Percentiles rank a stretch among this genome's conserved stretches.
Conservation (phyloP, 2,888 invertebrate species). For the Rhorus exstirpatorius region DNA sequence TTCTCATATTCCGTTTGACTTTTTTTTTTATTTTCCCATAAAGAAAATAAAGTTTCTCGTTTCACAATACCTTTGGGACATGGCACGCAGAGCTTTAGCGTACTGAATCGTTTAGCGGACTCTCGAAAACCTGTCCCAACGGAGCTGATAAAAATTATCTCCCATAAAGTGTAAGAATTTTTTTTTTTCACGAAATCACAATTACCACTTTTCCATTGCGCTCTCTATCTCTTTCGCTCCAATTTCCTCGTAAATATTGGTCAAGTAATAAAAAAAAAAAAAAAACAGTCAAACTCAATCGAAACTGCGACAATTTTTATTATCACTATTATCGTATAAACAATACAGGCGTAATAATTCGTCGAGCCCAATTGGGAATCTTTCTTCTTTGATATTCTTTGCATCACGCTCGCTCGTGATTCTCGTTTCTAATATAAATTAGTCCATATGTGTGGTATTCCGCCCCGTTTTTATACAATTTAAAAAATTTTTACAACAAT, state of each 20-base stretch:
- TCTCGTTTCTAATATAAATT: background rate
- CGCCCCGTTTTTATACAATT: no score
- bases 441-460: background rate
- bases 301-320: conserved; percentile 49
- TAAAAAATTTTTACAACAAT: background rate
- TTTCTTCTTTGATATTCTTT: background rate
- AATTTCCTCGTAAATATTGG: background rate
- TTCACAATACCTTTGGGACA: conserved; percentile 62
- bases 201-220: background rate
- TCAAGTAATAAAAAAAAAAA: no score
- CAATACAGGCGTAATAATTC: conserved; percentile 28
- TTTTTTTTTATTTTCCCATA: background rate
- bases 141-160: no score
- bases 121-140: conserved; percentile 70
- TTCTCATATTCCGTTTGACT: conserved; percentile 20
- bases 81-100: conserved; percentile 73
- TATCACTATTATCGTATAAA: conserved; percentile 30
- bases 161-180: no score
- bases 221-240: background rate
- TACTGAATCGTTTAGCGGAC: conserved; percentile 79
- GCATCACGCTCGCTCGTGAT: background rate
- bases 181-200: conserved; percentile 5
- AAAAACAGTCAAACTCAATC: background rate
- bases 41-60: conserved; percentile 55
- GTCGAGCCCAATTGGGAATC: background rate